Evolutionary conservation across 1,140 invertebrate species (phyloP).

Genomic region (Brachionus sp.): DNA sequence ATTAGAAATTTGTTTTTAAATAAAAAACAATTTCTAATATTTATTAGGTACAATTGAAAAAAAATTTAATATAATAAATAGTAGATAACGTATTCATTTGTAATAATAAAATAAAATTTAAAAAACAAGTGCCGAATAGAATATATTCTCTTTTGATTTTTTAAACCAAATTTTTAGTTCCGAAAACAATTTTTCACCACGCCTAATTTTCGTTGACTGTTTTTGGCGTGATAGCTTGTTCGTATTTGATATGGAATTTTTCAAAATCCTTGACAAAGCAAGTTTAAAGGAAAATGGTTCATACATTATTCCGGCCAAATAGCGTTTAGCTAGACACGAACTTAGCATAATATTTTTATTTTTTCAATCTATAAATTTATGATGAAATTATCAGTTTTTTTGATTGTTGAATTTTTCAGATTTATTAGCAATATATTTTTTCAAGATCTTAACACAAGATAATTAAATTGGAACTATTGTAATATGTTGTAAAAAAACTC

Average conservation of each 20-base stretch:
- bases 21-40: too few species aligned
- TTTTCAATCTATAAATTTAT: background rate
- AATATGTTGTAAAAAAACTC: background rate
- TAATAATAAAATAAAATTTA: too few species aligned
- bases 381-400: background rate
- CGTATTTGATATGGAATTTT: background rate
- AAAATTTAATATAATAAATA: too few species aligned
- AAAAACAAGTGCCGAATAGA: too few species aligned
- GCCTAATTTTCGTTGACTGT: too few species aligned
- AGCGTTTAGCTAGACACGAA: background rate
- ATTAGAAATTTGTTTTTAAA: too few species aligned
- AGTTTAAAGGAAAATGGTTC: background rate
- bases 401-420: background rate
- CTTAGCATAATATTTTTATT: background rate
- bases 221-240: background rate
- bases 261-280: background rate
- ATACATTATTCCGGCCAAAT: background rate
- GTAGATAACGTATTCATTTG: too few species aligned
- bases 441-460: background rate
- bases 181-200: too few species aligned
- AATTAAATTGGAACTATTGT: background rate
- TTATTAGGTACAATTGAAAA: too few species aligned
- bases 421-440: background rate
- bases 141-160: too few species aligned
- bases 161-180: too few species aligned